Evolutionary conservation across 2,113 vertebrate genomes (phyloP).

Genomic region (Anguilla japonica): DNA sequence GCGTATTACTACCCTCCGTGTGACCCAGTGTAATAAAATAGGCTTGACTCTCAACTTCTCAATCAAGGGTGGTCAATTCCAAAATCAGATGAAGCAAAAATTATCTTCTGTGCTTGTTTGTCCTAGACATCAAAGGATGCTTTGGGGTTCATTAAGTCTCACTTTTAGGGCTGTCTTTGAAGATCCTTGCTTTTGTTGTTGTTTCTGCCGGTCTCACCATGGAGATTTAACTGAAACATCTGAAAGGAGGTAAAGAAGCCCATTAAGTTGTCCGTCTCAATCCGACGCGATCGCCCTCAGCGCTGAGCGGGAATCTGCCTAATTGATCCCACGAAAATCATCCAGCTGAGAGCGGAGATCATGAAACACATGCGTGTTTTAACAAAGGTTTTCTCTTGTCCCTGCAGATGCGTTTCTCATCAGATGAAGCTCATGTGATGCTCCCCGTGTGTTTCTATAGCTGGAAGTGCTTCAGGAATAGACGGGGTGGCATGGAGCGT

Average conservation of each 20-base stretch:
- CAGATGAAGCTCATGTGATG: conserved; percentile 11
- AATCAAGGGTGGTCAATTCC: not conserved
- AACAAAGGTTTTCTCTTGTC: not conserved
- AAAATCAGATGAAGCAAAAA: not conserved
- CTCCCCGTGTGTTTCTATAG: not conserved
- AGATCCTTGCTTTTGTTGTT: not conserved
- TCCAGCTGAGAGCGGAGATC: not conserved
- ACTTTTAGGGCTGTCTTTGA: not conserved
- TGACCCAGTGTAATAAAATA: not conserved
- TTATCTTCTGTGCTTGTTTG: not conserved
- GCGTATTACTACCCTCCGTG: not conserved
- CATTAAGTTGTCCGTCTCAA: not conserved
- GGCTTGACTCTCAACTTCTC: not conserved
- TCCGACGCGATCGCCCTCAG: not conserved
- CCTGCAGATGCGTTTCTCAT: conserved; percentile 18
- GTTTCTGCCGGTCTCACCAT: not conserved
- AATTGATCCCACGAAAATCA: conserved; percentile 15
- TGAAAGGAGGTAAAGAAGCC: not conserved
- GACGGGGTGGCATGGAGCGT: not conserved
- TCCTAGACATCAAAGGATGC: not conserved
- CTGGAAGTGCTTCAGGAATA: conserved; percentile 17
- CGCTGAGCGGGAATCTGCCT: not conserved
- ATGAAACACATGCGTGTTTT: conserved; percentile 10
- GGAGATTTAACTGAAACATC: not conserved
- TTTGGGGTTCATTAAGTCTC: not conserved